Base-by-base conservation (phyloP, 2,797 vertebrate species). In the Paramormyrops hopkinsi region DNA sequence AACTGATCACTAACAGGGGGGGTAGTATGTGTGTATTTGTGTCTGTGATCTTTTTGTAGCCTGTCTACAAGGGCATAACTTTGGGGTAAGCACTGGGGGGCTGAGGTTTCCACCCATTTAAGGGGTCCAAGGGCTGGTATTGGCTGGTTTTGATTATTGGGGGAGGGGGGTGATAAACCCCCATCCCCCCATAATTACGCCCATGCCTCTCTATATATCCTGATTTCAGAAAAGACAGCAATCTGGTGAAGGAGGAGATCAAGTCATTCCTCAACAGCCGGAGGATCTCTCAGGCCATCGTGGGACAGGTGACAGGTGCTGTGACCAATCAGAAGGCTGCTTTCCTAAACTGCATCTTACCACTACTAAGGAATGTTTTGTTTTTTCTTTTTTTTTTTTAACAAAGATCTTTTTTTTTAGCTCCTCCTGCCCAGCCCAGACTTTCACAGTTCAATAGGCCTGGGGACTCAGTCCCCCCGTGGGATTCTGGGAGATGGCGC, bases 191-290 rank as follows among this genome's bases (percentile, higher is more conserved):
- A n/a, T 62, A 3, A 62, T 25, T 62, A 62, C 0, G 2, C n/a
- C 0, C 44, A 22, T n/a, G 33, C 14, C 17, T 8, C 5, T 86
- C 4, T 56, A 2, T 69, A 11, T 44, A 33, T 73, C 86, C 79
- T 88, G 90, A 89, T 92, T 91, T 56, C 93, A 97, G 96, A 93
- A 95, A 96, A 93, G 96, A 97, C 95, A 97, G 96, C 92, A 97
- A 96, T 94, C 93, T 96, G 93, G 96, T 97, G 91, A 97, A 97
- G 92, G 96, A 97, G 88, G 96, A 97, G 92, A 97, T 97, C 93
- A 97, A 96, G 92, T 94, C 95, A 0, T 97, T 97, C 93, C 96
- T 97, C 62, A 97, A 96, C 94, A 97, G 96, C 88, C 94, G 96
- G 90, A 95, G 96, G 93, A 97, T 97, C 93, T 97, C 96, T 90